These are phyloP conservation scores for Sternarchorhynchus goeldii DNA, from an alignment of 2,797 vertebrate genomes.

Conservation along the genomic window DNA sequence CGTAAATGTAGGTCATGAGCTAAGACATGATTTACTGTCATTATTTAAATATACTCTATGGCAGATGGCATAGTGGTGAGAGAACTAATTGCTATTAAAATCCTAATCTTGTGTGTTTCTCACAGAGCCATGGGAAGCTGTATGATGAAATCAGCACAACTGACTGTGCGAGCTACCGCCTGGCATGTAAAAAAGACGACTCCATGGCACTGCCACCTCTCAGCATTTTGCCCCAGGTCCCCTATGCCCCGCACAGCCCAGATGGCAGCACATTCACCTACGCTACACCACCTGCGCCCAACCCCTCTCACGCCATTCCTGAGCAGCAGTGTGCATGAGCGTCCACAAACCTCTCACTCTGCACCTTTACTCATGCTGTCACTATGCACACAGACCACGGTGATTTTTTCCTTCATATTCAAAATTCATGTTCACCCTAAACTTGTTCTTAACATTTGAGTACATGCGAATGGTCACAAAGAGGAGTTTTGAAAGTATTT, in stretches of 20 bases:
- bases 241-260: slow-evolving; percentile 71
- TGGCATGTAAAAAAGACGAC: slow-evolving; percentile 81
- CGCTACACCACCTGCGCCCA: slow-evolving; percentile 73
- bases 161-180: slow-evolving; percentile 83
- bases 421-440: background rate
- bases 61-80: background rate
- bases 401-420: slow-evolving; percentile 12
- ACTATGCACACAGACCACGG: slow-evolving; percentile 5
- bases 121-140: slow-evolving; percentile 79
- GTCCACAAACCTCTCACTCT: slow-evolving; percentile 1
- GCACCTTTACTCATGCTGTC: slow-evolving; percentile 26
- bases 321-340: slow-evolving; percentile 85
- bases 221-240: slow-evolving; percentile 80
- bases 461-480: background rate
- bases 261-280: slow-evolving; percentile 72
- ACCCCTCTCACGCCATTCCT: slow-evolving; percentile 77
- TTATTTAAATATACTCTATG: background rate
- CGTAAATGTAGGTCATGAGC: too few species aligned
- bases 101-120: slow-evolving; percentile 34
- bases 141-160: slow-evolving; percentile 83
- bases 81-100: background rate
- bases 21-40: too few species aligned
- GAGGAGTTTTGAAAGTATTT: background rate
- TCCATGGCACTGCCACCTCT: slow-evolving; percentile 78
- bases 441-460: background rate